phyloP scores from a whole-genome alignment of 2,113 vertebrate species.

The Corvus hawaiiensis region DNA sequence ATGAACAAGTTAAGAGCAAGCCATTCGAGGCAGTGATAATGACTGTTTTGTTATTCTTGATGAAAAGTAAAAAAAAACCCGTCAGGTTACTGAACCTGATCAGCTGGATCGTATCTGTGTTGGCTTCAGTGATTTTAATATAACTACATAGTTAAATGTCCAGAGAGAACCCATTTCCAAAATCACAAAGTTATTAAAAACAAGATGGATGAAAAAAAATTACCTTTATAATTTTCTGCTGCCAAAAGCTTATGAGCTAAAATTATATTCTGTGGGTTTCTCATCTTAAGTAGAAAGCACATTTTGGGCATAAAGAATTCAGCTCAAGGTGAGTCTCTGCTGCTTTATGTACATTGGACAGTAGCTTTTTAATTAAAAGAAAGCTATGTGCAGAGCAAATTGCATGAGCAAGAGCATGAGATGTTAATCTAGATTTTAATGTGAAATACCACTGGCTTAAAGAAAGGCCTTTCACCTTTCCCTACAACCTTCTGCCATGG shows the following conservation, averaged over 20 bases:
- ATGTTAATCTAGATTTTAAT: not conserved
- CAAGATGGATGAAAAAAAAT: not conserved
- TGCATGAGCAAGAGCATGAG: not conserved
- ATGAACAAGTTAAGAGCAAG: not conserved
- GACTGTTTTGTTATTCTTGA: not conserved
- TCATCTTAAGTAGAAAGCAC: not conserved
- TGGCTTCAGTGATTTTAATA: constrained; percentile 21
- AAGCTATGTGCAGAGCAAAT: not conserved
- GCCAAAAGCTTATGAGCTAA: not conserved
- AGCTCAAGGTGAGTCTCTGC: not conserved
- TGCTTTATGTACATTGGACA: not conserved
- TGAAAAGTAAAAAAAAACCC: not conserved
- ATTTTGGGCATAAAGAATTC: not conserved
- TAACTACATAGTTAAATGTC: not conserved
- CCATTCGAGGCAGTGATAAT: not conserved
- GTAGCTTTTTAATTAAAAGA: constrained; percentile 28
- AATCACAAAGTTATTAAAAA: constrained; percentile 13
- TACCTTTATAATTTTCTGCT: not conserved
- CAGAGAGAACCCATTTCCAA: not conserved
- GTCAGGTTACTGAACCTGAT: not conserved
- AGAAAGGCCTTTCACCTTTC: not conserved
- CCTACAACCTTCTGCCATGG: not conserved
- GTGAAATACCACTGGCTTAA: not conserved
- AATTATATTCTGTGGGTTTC: not conserved
- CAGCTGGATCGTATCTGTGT: not conserved